Base-by-base conservation (phyloP, 2,797 vertebrate species). In the Hydrolagus colliei region DNA sequence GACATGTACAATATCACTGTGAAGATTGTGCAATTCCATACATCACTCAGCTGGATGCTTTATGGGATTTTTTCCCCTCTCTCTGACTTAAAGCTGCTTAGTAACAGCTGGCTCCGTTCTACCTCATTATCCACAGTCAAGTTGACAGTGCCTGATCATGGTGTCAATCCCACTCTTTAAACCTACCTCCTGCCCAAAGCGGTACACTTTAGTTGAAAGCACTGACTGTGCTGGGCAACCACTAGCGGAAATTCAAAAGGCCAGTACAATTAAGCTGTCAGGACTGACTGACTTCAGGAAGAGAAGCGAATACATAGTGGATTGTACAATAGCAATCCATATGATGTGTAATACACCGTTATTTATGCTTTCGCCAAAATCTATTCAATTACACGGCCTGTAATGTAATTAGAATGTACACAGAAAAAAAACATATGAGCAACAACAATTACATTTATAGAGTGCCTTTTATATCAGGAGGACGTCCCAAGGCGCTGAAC, bases 241-340 rank as follows among this genome's bases (percentile, higher is more conserved):
- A 62, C 63, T 76, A 76, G 41, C 41, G n/a, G 79, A 82, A 82
- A 82, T 68, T 68, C 63, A 82, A 82, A 82, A 9, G 79, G 27
- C 63, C 13, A 82, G 16, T 82, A 82, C 79, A 68, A 80, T 65
- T 80, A 80, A 82, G 79, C 63, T 82, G 63, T 82, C 79, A 68
- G 27, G 27, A 32, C 32, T 68, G 63, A 67, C 63, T 18, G 32
- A 32, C 63, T 68, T 82, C 65, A 82, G 79, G 78, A 65, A 68
- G 16, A 65, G 65, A 63, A 67, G 7, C 18, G 16, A 82, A 27
- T 68, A 41, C 0, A 41, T 3, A 27, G 61, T 65, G 16, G 68
- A 32, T 41, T 68, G 79, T 82, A 82, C 63, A 82, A 82, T 35
- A 82, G 63, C 35, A 4, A 18, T 82, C 14, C 41, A 52, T 52